These are phyloP conservation scores for Lamellibrachia satsuma DNA, from an alignment of 2,888 invertebrate genomes.

Conservation along the genomic window DNA sequence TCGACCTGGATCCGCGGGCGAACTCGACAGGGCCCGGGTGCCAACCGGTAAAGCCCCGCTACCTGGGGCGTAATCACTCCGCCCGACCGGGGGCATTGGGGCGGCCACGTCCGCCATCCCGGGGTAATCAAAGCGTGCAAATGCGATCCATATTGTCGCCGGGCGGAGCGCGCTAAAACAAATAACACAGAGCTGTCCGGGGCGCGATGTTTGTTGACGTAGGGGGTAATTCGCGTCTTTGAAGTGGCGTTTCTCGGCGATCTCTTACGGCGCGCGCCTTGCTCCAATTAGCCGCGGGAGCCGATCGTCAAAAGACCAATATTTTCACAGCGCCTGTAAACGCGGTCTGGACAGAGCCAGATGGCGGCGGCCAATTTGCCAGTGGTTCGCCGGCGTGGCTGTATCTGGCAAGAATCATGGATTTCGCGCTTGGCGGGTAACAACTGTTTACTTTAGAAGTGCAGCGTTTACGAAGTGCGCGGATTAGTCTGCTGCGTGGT, in stretches of 20 bases:
- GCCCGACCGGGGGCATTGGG: neutral
- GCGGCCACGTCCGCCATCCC: neutral
- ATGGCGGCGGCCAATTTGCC: constrained; percentile 9
- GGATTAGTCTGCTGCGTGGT: neutral
- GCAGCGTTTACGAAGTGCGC: neutral
- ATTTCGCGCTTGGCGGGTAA: neutral
- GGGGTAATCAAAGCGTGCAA: constrained; percentile 12
- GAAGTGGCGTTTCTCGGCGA: neutral
- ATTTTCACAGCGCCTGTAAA: constrained; percentile 11
- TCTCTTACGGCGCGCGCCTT: neutral
- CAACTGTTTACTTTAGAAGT: neutral
- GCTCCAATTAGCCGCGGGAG: constrained; percentile 6
- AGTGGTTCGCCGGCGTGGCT: neutral
- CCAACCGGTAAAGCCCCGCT: constrained; percentile 17
- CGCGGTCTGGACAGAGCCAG: neutral
- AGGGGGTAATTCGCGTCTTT: constrained; percentile 13
- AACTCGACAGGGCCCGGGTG: neutral
- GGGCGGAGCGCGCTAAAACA: neutral
- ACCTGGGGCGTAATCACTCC: neutral
- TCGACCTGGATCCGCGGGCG: neutral
- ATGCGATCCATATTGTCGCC: neutral
- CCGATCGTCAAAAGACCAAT: neutral
- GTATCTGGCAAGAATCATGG: neutral
- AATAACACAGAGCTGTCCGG: neutral
- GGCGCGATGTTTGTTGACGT: neutral